Percentiles rank a stretch among this genome's conserved stretches.
Conservation (phyloP, 2,797 vertebrate genomes). For the Mionectes olivaceus region DNA sequence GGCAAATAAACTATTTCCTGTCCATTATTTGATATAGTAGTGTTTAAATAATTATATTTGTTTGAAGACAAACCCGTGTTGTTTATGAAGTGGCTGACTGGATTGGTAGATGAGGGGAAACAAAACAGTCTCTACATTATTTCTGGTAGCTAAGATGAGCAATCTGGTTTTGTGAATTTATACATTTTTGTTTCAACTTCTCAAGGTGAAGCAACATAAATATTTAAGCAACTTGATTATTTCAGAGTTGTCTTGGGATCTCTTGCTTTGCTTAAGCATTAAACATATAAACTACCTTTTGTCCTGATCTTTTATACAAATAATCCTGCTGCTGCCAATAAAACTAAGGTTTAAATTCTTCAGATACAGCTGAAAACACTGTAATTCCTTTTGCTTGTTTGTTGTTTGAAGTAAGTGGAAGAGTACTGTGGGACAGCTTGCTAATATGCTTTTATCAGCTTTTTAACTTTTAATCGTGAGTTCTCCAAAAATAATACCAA, state of each 20-base stretch:
- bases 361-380: neutral
- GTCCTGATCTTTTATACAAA: neutral
- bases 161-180: neutral
- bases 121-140: neutral
- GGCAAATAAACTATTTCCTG: neutral
- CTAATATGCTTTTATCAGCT: neutral
- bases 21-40: neutral
- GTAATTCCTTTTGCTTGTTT: neutral
- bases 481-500: neutral
- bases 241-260: neutral
- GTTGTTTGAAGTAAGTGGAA: neutral
- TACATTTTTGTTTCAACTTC: neutral
- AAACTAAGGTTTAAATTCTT: neutral
- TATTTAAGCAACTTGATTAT: neutral
- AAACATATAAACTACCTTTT: neutral
- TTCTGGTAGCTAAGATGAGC: neutral
- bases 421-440: neutral
- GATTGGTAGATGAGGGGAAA: neutral
- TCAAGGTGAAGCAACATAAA: neutral
- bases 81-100: neutral
- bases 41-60: neutral
- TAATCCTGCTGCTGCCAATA: neutral
- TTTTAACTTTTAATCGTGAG: neutral
- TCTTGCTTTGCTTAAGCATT: neutral
- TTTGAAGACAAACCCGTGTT: neutral